phyloP scores from a whole-genome alignment of 2,888 invertebrate genomes.

The Melanotus villosus region DNA sequence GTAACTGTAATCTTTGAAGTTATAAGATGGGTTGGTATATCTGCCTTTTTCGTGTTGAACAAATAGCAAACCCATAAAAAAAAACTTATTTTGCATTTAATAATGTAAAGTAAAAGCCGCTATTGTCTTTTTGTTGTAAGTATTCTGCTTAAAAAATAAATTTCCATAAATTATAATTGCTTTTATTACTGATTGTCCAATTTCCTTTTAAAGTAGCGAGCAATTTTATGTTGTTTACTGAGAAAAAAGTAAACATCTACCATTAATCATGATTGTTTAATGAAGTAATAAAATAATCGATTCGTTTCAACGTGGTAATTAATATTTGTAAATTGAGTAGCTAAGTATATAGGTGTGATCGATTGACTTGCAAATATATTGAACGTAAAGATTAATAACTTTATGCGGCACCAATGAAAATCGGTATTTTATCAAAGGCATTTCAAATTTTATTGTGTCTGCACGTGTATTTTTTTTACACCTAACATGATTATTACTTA shows the following conservation, averaged over 20 bases:
- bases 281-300: not conserved
- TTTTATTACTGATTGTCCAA: not conserved
- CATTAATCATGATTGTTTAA: not conserved
- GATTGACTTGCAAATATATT: not conserved
- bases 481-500: no score
- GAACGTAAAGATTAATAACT: not conserved
- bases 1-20: not conserved
- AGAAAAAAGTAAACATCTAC: not conserved
- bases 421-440: no score
- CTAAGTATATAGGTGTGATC: slow-evolving; percentile 3
- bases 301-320: not conserved
- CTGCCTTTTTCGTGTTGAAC: not conserved
- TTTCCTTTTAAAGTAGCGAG: not conserved
- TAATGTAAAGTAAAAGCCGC: not conserved
- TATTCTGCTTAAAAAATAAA: not conserved
- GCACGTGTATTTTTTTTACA: no score
- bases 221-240: not conserved
- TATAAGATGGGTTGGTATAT: not conserved
- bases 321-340: not conserved
- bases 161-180: not conserved
- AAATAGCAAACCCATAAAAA: not conserved
- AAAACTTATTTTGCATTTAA: not conserved
- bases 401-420: no score
- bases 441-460: no score
- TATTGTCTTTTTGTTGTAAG: not conserved